Base-by-base conservation (phyloP, 2,113 vertebrate species). In the Vireo altiloquus region DNA sequence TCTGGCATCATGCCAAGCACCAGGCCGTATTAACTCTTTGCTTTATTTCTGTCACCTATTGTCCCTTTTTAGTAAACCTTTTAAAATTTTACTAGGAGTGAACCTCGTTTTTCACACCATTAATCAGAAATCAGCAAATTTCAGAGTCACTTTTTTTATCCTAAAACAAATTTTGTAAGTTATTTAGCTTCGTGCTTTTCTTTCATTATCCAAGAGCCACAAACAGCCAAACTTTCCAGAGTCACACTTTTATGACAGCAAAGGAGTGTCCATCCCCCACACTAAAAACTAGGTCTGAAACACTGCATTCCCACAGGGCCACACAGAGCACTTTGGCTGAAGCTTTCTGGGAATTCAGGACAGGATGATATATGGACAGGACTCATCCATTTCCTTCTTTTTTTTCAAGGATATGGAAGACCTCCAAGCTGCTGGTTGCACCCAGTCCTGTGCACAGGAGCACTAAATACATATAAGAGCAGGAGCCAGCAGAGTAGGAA, bases 271-370 rank as follows among this genome's bases (percentile, higher is more conserved):
- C 35, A 65, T 16, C 21, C 27, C 21, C 40, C n/a, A 22, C 13
- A 3, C 40, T 6, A 60, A 59, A 61, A 40, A 23, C 25, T 5
- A 5, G 6, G 28, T 44, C 27, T 65, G 35, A 35, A 40, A 35
- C 20, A 42, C 39, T 16, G 40, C 35, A 11, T 20, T 20, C 23
- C 28, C 23, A 10, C 25, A 44, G 42, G 33, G 20, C 27, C 8
- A 21, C 39, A 15, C 2, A 49, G 24, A 40, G 8, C 11, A 20
- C 30, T 39, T 10, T 0, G 4, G 8, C 18, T 20, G 13, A 12
- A 74, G 18, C 14, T 40, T 16, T n/a, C 16, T 12, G 28, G 30
- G 33, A 77, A 47, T 16, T 63, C 37, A 52, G 33, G 49, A 35
- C 22, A 60, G 25, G 35, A n/a, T 17, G 46, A 14, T 0, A 5